Evolutionary conservation across 2,888 invertebrate species (phyloP).

Genomic region (Sialis fuliginosa): DNA sequence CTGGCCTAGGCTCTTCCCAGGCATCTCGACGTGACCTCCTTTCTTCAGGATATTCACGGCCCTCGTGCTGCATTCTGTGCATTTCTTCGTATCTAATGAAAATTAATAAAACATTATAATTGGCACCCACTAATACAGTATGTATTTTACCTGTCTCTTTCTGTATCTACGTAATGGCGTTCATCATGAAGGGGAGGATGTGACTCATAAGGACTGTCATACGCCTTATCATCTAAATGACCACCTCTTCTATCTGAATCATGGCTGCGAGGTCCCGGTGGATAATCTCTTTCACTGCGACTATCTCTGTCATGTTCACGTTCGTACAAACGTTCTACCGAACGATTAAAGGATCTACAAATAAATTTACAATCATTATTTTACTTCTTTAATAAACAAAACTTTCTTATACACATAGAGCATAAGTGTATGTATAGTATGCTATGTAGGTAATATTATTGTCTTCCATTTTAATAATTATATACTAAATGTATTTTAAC

Average conservation of each 20-base stretch:
- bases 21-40: conserved; percentile 19
- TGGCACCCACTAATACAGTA: too few relatives aligned
- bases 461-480: too few relatives aligned
- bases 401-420: too few relatives aligned
- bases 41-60: conserved; percentile 21
- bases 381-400: too few relatives aligned
- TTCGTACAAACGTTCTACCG: conserved; percentile 13
- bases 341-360: too few relatives aligned
- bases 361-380: too few relatives aligned
- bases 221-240: conserved; percentile 19
- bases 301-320: conserved; percentile 19
- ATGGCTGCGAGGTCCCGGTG: conserved; percentile 16
- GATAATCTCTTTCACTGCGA: conserved; percentile 17
- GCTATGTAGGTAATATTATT: too few relatives aligned
- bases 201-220: conserved; percentile 27
- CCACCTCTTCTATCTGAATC: conserved; percentile 16
- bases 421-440: too few relatives aligned
- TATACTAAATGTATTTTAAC: too few relatives aligned
- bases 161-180: conserved; percentile 20
- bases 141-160: not conserved
- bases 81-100: conserved; percentile 13
- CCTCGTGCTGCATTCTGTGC: conserved; percentile 15
- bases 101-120: too few relatives aligned
- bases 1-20: conserved; percentile 14
- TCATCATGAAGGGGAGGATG: conserved; percentile 25